Percentiles rank a stretch among this genome's conserved stretches.
phyloP scores from a whole-genome alignment of 1,140 invertebrate genomes.

The Ceratosolen solmsi region DNA sequence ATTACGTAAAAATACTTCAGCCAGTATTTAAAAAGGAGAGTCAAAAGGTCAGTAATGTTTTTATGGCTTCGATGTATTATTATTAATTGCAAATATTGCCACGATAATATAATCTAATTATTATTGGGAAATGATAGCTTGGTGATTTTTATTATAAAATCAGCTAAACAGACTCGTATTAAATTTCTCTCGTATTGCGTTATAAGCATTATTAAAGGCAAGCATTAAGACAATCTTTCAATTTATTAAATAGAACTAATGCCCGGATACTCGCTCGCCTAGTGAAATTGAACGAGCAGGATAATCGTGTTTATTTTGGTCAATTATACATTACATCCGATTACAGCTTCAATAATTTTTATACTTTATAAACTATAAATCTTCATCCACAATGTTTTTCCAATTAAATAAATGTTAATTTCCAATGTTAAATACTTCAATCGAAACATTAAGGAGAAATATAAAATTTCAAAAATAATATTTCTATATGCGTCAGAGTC shows the following conservation, averaged over 20 bases:
- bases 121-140: too few species aligned
- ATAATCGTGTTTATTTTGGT: slow-evolving; percentile 9
- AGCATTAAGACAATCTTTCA: slow-evolving; percentile 24
- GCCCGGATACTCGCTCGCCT: background rate
- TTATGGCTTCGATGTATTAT: too few species aligned
- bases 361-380: background rate
- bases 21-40: too few species aligned
- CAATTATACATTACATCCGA: background rate
- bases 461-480: too few species aligned
- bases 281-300: background rate
- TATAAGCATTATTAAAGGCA: background rate
- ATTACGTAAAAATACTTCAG: too few species aligned
- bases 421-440: background rate
- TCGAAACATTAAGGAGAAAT: background rate
- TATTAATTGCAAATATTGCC: too few species aligned
- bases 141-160: too few species aligned
- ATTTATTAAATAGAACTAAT: slow-evolving; percentile 31
- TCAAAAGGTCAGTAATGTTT: too few species aligned
- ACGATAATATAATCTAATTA: too few species aligned
- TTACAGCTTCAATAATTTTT: slow-evolving; percentile 2
- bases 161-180: too few species aligned
- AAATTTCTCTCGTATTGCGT: too few species aligned
- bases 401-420: background rate
- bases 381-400: background rate
- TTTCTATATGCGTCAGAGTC: too few species aligned